A percentile compares a stretch with the other conserved stretches of the same genome.
These are phyloP conservation scores for Myotis planiceps DNA, from an alignment of 2,797 vertebrate species.

Conservation along the genomic window DNA sequence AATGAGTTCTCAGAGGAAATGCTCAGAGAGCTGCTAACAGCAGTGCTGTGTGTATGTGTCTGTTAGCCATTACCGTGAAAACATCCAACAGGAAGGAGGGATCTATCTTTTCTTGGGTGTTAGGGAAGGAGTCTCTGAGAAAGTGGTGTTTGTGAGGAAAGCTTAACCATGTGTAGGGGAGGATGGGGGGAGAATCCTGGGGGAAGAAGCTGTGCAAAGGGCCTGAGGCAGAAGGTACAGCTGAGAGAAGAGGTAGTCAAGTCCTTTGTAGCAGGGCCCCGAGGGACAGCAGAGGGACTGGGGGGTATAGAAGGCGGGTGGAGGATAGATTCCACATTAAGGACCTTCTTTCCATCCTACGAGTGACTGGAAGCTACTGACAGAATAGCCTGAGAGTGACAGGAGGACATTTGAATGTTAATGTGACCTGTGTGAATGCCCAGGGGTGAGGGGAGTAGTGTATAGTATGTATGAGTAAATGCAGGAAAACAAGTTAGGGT, in stretches of 20 bases:
- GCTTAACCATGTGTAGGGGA: not conserved
- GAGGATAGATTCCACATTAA: not conserved
- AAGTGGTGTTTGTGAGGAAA: conserved; percentile 1
- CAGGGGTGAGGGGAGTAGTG: not conserved
- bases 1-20: conserved; percentile 26
- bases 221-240: not conserved
- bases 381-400: not conserved
- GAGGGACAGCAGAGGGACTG: not conserved
- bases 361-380: not conserved
- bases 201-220: not conserved
- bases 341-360: not conserved
- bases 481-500: not conserved
- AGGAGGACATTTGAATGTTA: not conserved
- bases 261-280: not conserved
- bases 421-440: not conserved
- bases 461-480: not conserved
- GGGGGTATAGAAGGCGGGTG: not conserved
- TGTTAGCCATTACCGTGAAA: not conserved
- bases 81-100: not conserved
- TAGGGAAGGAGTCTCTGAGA: not conserved
- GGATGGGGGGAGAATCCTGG: not conserved
- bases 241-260: not conserved
- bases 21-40: not conserved
- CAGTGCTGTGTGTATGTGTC: not conserved
- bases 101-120: not conserved